Evolutionary conservation across 2,113 vertebrate genomes (phyloP), one percentile per base, ranked within the genome.

Genomic region (Sturnus vulgaris): DNA sequence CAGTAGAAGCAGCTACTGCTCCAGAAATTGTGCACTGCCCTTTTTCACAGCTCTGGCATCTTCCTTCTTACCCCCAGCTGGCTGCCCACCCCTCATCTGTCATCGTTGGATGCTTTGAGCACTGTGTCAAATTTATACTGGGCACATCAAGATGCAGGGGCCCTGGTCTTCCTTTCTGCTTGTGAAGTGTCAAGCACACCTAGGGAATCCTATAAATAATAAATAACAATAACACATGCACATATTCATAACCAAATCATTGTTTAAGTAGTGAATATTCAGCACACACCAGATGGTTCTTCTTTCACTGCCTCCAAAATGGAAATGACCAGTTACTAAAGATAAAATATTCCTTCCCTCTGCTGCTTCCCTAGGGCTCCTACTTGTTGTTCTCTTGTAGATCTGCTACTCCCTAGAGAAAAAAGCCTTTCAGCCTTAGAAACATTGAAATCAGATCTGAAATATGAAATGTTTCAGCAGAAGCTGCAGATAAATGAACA

Each of bases 301-400:
- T 87, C 79, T 89, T 93, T 95, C 73, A n/a, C 86, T 92, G 81
- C 40, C 79, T 96, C 61, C 90, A 86, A 93, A 97, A 97, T 96
- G 96, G 96, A 97, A 96, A 97, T 96, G 95, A 96, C 96, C 95
- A 91, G 90, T 96, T 97, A 79, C 90, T 92, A 95, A 97, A 95
- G 90, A 95, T 95, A 96, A 96, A 96, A 95, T 95, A 93, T 94
- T 90, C 76, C 89, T 95, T 95, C 72, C 88, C 52, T 92, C 85
- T 85, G 46, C 69, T 95, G 47, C 59, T 91, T 96, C 84, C 88
- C 88, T 44, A 88, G 78, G 90, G 86, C 84, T 96, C 90, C 72
- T 94, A 86, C 94, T 96, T 95, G 84, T 93, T 96, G 90, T 93
- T 96, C 90, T 92, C 91, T 84, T 95, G 92, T 79, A 96, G 94